Base-by-base conservation (phyloP, 2,888 invertebrate species). In the Cephus pygmeus region DNA sequence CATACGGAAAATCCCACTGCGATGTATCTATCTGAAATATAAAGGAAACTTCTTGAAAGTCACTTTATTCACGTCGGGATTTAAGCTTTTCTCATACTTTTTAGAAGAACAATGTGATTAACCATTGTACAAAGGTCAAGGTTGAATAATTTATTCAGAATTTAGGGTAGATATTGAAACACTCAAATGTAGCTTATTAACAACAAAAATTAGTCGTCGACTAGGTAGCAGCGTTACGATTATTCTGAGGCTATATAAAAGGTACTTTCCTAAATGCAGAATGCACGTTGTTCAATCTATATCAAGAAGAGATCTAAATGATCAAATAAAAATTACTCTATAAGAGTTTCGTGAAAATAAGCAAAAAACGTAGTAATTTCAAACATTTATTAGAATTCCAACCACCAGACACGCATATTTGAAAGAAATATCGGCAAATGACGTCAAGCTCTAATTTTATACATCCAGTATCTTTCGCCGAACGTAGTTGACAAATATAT, bases 401-500 rank as follows among this genome's bases (percentile, higher is more conserved):
- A 34, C 11, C 12, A 34, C 31, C 12, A 33, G 31, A 31, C 71
- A 33, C 71, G 9, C 71, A 71, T 34, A 71, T 71, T 71, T 34
- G 12, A 71, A 56, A 71, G 71, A 33, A 34, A 71, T 71, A 71
- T 71, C 34, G 71, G 31, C 30, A 71, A 23, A 34, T 71, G 71
- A 71, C 33, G 71, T 31, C 71, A 71, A 31, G 4, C 12, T 34
- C 71, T 71, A 71, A 31, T 33, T 71, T 71, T 71, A 71, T 23
- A 34, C 34, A 31, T 6, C 11, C 71, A 71, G 33, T 12, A 33
- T 71, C 71, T 71, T 71, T 34, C 71, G 71, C 31, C 71, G 23
- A 71, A 71, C 31, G 33, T 34, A 33, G 71, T 71, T 71, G 71
- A 71, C 71, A 71, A 71, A 71, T 71, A 71, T 71, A 71, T 71